Percentiles rank a stretch among this genome's conserved stretches.
Conservation (phyloP, 2,888 invertebrate species). For the Calameuta pallipes region DNA sequence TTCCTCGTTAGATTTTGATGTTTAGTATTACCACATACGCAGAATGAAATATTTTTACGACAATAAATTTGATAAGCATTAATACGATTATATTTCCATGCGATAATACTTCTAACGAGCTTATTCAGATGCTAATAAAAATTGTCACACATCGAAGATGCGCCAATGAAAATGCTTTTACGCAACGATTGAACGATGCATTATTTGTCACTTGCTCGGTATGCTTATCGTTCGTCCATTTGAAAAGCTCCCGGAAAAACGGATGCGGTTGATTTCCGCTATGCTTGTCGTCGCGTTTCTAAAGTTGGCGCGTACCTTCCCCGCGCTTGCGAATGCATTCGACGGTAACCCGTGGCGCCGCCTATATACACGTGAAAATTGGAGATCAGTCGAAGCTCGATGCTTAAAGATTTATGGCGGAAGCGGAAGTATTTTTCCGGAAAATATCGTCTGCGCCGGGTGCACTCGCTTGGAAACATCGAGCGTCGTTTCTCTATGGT, state of each 20-base stretch:
- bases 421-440: slow-evolving; percentile 56
- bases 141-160: no score
- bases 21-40: no score
- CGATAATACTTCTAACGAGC: no score
- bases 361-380: slow-evolving; percentile 37
- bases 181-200: no score
- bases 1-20: background rate
- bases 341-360: slow-evolving; percentile 39
- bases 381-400: slow-evolving; percentile 34
- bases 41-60: no score
- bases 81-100: no score
- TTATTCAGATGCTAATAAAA: no score
- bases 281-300: background rate
- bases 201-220: no score
- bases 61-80: no score
- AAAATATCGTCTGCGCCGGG: slow-evolving; percentile 52
- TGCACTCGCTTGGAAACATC: slow-evolving; percentile 56
- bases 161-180: no score
- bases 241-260: background rate
- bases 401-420: slow-evolving; percentile 53
- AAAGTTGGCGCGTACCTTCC: slow-evolving; percentile 12
- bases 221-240: background rate
- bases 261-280: background rate
- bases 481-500: slow-evolving; percentile 45
- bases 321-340: slow-evolving; percentile 44